Percentiles rank a stretch among this genome's conserved stretches.
Evolutionary conservation across 2,113 vertebrate species (phyloP).

Genomic region (Pterocles burchelli): DNA sequence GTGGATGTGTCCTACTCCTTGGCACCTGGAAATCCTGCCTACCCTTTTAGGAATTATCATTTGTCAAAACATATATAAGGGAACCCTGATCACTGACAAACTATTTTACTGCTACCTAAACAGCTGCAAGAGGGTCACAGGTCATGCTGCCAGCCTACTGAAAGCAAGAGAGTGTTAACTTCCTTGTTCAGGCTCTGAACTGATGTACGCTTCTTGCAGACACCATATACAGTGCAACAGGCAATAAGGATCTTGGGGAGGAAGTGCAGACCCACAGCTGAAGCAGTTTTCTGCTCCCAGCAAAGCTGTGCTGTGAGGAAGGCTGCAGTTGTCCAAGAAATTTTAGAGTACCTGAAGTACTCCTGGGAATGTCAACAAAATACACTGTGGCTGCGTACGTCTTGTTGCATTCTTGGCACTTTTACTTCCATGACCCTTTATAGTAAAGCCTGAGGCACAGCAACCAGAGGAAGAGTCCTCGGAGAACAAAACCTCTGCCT

Average conservation of each 20-base stretch:
- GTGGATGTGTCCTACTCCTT: not conserved
- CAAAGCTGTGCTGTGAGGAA: not conserved
- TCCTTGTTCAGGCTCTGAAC: not conserved
- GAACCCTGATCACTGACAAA: not conserved
- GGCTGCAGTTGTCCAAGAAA: not conserved
- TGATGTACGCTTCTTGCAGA: not conserved
- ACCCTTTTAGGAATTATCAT: not conserved
- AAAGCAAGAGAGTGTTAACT: not conserved
- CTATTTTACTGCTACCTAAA: not conserved
- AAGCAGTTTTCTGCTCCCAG: not conserved
- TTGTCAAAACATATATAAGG: not conserved
- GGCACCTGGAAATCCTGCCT: not conserved
- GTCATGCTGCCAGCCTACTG: not conserved
- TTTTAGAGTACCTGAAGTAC: not conserved
- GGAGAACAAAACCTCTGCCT: not conserved
- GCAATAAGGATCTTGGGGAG: not conserved
- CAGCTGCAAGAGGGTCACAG: not conserved
- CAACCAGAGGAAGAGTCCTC: not conserved
- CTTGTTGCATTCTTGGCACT: not conserved
- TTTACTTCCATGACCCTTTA: not conserved
- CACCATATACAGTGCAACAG: not conserved
- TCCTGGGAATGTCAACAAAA: not conserved
- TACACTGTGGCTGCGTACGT: not conserved
- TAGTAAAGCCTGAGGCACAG: not conserved
- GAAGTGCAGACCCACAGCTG: not conserved